phyloP scores from a whole-genome alignment of 2,113 vertebrate genomes.

The Petaurus breviceps region DNA sequence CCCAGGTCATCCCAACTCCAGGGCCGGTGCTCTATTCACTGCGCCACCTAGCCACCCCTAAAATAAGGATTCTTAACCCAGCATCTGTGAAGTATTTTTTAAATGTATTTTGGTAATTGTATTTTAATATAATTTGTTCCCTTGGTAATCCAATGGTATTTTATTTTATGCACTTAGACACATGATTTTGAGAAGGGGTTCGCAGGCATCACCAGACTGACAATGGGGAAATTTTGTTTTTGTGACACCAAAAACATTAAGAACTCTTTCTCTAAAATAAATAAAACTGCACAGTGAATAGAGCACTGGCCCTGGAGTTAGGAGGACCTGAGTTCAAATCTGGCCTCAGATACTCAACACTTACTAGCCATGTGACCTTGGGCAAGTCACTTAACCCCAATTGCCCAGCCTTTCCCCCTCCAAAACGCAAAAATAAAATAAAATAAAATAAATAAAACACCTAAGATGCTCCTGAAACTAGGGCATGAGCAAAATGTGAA shows the following conservation, averaged over 20 bases:
- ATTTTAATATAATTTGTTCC: neutral
- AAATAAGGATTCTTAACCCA: neutral
- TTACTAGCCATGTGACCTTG: too few species aligned
- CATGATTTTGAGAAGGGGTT: neutral
- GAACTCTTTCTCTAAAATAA: neutral
- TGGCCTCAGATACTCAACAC: too few species aligned
- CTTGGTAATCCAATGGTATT: neutral
- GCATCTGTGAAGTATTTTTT: neutral
- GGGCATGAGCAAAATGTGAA: neutral
- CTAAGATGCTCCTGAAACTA: neutral
- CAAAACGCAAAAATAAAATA: too few species aligned
- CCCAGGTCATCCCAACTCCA: too few species aligned
- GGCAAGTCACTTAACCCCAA: too few species aligned
- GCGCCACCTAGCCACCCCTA: too few species aligned
- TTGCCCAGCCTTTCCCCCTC: too few species aligned
- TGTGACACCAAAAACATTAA: neutral
- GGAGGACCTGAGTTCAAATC: too few species aligned
- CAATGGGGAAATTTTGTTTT: neutral
- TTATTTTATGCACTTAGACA: neutral
- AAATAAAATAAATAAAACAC: neutral
- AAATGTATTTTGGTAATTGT: neutral
- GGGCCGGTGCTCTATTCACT: too few species aligned
- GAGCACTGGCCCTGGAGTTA: too few species aligned
- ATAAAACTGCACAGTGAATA: neutral
- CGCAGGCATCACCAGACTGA: neutral